Percentiles rank a stretch among this genome's conserved stretches.
Evolutionary conservation across 2,797 vertebrate genomes (phyloP).

Genomic region (Tolypeutes matacus): DNA sequence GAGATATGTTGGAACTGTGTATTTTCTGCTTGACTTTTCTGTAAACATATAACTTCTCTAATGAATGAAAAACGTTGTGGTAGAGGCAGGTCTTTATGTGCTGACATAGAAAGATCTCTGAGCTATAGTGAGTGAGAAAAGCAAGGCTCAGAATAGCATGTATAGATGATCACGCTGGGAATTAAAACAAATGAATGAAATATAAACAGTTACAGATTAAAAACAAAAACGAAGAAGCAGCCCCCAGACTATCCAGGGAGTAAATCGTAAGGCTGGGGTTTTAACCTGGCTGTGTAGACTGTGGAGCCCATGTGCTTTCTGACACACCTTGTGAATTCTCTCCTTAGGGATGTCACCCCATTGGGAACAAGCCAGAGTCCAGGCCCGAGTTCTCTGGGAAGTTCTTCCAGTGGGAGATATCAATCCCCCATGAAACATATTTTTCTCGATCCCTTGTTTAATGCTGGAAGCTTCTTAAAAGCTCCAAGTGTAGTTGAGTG

Average conservation of each 20-base stretch:
- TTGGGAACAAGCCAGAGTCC: not conserved
- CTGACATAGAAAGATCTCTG: too few relatives aligned
- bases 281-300: accelerated
- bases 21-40: too few relatives aligned
- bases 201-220: too few relatives aligned
- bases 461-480: not conserved
- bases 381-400: not conserved
- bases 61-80: too few relatives aligned
- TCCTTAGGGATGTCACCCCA: not conserved
- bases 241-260: not conserved
- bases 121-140: too few relatives aligned
- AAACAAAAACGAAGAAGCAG: not conserved
- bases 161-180: too few relatives aligned
- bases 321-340: not conserved
- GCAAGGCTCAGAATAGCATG: too few relatives aligned
- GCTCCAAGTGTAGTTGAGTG: not conserved
- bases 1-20: too few relatives aligned
- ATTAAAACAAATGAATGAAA: too few relatives aligned
- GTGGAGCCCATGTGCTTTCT: not conserved
- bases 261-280: not conserved
- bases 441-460: not conserved
- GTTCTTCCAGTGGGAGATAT: not conserved
- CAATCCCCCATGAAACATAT: not conserved
- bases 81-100: too few relatives aligned
- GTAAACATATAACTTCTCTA: too few relatives aligned